Evolutionary conservation across 2,797 vertebrate species (phyloP), one percentile per base, ranked within the genome.

Genomic region (Falco biarmicus): DNA sequence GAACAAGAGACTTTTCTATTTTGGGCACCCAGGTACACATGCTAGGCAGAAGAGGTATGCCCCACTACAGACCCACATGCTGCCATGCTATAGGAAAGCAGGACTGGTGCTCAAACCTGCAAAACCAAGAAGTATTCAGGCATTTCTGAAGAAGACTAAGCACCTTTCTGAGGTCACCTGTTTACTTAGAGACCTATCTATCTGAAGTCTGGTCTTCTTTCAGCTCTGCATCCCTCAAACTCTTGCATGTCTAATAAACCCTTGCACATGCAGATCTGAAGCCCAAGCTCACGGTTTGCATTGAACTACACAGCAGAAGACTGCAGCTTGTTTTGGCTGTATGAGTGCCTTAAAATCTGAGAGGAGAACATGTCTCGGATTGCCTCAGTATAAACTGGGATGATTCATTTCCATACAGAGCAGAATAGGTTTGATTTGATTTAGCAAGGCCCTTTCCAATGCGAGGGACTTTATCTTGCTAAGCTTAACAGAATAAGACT

Each of bases 381-480:
- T 82, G 12, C 74, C 94, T 48, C 77, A 74, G 54, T 41, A 34
- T 80, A 88, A 95, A 81, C 37, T 80, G 29, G 12, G 24, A 53
- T 57, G 59, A 84, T 84, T 69, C 4, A 54, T 61, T 91, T 92
- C 54, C n/a, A 37, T 54, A 64, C 13, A 86, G 65, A 82, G 47
- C 59, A 73, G 50, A 87, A 74, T 31, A 84, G 39, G 24, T 83
- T 73, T 93, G 29, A 83, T 89, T 82, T 66, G 22, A 83, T 94
- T 83, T 89, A 59, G 83, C 68, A 76, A 45, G 53, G 43, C 37
- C 89, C n/a, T 71, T 93, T 84, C 63, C 77, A 75, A 34, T 28
- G 53, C 1, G 2, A 79, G n/a, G 48, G 13, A 18, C 29, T 93
- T 90, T 59, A 73, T 77, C 56, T 75, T 88, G 51, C 37, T 80